Evolutionary conservation across 2,888 invertebrate genomes (phyloP).

Genomic region (Lasioglossum figueresi): DNA sequence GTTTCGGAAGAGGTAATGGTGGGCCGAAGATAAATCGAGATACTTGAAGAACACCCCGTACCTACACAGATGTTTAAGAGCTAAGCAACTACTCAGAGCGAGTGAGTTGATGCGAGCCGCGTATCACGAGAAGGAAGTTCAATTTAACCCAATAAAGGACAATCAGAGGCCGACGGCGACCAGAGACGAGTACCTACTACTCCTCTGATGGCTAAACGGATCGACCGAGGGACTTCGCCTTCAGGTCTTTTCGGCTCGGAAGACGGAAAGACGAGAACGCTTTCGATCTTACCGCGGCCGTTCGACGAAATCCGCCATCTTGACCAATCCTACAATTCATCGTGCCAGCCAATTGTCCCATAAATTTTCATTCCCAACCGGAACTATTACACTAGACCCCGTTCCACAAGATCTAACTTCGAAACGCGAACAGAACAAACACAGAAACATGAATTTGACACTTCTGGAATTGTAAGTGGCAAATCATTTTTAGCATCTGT

Average conservation of each 20-base stretch:
- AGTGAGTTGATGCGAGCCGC: slow-evolving; percentile 84
- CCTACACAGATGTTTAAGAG: slow-evolving; percentile 83
- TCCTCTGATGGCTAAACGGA: slow-evolving; percentile 78
- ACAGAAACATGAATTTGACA: not conserved
- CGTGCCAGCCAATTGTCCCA: not conserved
- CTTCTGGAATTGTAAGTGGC: not conserved
- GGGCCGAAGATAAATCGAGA: slow-evolving; percentile 65
- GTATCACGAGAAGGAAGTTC: slow-evolving; percentile 84
- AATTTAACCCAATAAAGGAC: slow-evolving; percentile 84
- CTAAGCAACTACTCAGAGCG: slow-evolving; percentile 82
- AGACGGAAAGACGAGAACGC: slow-evolving; percentile 55
- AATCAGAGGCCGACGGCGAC: slow-evolving; percentile 84
- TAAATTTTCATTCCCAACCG: not conserved
- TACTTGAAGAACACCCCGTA: slow-evolving; percentile 82
- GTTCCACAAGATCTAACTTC: not conserved
- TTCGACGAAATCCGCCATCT: slow-evolving; percentile 31
- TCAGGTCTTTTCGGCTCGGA: slow-evolving; percentile 72
- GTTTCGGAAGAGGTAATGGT: too few species aligned
- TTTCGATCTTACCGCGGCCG: slow-evolving; percentile 22
- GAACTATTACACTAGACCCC: not conserved
- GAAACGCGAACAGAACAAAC: not conserved
- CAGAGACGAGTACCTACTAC: slow-evolving; percentile 81
- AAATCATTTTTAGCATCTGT: not conserved
- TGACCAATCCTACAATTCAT: not conserved
- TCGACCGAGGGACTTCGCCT: slow-evolving; percentile 75